A percentile compares a stretch with the other conserved stretches of the same genome.
These are phyloP conservation scores for Euura lappo DNA, from an alignment of 1,140 invertebrate genomes.

Conservation along the genomic window DNA sequence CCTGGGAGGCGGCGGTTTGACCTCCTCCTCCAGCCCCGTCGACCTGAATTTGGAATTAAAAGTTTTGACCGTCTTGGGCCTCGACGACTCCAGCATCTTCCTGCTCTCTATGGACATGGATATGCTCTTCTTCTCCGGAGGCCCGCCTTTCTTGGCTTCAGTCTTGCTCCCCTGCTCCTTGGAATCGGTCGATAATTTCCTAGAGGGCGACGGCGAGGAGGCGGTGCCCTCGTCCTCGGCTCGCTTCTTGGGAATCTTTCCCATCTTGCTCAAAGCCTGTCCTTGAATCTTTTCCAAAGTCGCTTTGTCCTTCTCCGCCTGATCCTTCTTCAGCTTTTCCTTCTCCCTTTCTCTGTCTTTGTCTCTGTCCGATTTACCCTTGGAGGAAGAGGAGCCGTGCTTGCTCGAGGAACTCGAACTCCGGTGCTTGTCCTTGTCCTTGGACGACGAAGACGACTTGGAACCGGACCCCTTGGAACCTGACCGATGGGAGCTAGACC, in stretches of 20 bases:
- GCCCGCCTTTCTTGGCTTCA: constrained; percentile 44
- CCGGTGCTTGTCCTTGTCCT: constrained; percentile 52
- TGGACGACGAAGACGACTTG: constrained; percentile 43
- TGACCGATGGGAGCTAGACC: constrained; percentile 33
- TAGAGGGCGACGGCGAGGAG: constrained; percentile 31
- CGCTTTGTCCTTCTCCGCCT: constrained; percentile 73
- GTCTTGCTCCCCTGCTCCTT: constrained; percentile 53
- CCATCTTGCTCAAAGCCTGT: constrained; percentile 71
- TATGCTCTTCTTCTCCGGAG: constrained; percentile 68
- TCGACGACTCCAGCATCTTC: constrained; percentile 68
- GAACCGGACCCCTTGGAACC: constrained; percentile 42
- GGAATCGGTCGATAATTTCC: constrained; percentile 46
- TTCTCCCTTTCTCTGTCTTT: constrained; percentile 61
- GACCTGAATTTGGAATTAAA: constrained; percentile 88
- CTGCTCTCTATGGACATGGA: constrained; percentile 81
- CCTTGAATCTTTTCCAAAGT: constrained; percentile 69
- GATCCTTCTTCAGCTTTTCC: constrained; percentile 58
- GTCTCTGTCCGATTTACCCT: constrained; percentile 50
- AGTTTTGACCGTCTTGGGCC: constrained; percentile 86
- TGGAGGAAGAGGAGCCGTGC: constrained; percentile 41
- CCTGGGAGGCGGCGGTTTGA: constrained; percentile 76
- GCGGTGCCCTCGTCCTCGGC: constrained; percentile 51
- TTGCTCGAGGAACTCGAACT: constrained; percentile 49
- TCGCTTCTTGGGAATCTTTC: constrained; percentile 78
- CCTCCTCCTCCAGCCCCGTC: constrained; percentile 82